Conservation (phyloP, 2,113 vertebrate genomes). For the Sus scrofa region T2T-Sscrofa CM000821.6:47133001-47133500, state of each 20-base stretch:
- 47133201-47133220: neutral
- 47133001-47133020: neutral
- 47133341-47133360: neutral
- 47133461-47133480: neutral
- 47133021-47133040: neutral
- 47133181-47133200: neutral
- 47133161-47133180: neutral
- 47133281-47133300: neutral
- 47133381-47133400: neutral
- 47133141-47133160: neutral
- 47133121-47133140: neutral
- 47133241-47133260: neutral
- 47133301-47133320: neutral
- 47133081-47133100: neutral
- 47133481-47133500: neutral
- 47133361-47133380: neutral
- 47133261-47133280: constrained; percentile 13
- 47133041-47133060: neutral
- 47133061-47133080: constrained; percentile 30
- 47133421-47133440: neutral
- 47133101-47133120: constrained; percentile 30
- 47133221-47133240: neutral
- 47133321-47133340: neutral
- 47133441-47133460: neutral
- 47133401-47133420: neutral